These are phyloP conservation scores for Trachops cirrhosus DNA, from an alignment of 2,797 vertebrate species.

Conservation along the genomic window DNA sequence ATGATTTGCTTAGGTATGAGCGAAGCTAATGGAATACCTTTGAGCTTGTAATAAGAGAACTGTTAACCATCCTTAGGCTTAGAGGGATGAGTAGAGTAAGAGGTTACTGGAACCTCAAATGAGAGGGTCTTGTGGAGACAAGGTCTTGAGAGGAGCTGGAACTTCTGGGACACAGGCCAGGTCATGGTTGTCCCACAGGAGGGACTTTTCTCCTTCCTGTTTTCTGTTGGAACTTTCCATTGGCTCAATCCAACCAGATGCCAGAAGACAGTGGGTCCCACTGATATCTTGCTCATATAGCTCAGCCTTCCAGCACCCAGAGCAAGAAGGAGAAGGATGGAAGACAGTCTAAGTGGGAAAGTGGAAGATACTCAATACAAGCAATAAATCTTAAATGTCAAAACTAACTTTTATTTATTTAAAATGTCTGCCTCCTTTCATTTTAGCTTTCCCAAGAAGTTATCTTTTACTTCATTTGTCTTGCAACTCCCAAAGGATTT, in stretches of 20 bases:
- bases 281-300: not conserved
- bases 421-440: not conserved
- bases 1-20: not conserved
- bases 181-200: not conserved
- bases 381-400: not conserved
- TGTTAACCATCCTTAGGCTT: not conserved
- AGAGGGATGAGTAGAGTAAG: not conserved
- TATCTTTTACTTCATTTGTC: not conserved
- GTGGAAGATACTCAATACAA: not conserved
- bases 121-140: not conserved
- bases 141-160: not conserved
- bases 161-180: not conserved
- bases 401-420: not conserved
- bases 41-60: not conserved
- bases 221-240: not conserved
- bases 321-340: not conserved
- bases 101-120: not conserved
- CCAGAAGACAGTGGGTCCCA: not conserved
- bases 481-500: not conserved
- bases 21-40: not conserved
- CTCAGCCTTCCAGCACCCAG: not conserved
- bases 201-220: not conserved
- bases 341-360: not conserved
- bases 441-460: not conserved
- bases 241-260: not conserved